Evolutionary conservation across 2,888 invertebrate genomes (phyloP).

Genomic region (Iselma pallidipennis): DNA sequence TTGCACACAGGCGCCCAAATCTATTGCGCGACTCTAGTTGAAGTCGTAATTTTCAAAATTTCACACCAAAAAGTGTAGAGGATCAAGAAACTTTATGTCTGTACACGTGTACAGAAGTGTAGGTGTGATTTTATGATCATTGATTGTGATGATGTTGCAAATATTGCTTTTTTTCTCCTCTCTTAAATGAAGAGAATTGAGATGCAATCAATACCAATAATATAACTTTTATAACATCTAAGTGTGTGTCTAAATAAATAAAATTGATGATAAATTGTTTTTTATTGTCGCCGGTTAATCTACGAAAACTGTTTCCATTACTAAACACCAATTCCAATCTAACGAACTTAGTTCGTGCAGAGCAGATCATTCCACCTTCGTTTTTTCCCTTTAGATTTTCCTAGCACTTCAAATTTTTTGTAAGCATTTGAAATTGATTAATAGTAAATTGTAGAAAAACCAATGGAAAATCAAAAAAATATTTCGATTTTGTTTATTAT

Average conservation of each 20-base stretch:
- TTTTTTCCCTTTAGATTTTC: too few species aligned
- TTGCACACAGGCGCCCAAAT: too few species aligned
- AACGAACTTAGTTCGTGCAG: too few species aligned
- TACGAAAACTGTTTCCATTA: neutral
- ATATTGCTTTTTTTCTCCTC: neutral
- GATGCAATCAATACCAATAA: neutral
- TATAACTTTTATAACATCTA: neutral
- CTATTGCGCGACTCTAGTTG: too few species aligned
- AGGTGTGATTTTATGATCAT: neutral
- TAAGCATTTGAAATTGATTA: neutral
- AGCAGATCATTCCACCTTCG: too few species aligned
- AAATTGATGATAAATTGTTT: neutral
- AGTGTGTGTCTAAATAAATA: neutral
- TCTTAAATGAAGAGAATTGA: neutral
- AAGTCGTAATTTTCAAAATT: neutral
- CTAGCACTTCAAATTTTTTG: too few species aligned
- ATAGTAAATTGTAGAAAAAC: neutral
- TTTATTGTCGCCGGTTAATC: neutral
- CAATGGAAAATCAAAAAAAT: neutral
- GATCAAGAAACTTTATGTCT: too few species aligned
- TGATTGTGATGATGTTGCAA: neutral
- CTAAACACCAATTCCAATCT: too few species aligned
- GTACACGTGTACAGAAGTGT: too few species aligned
- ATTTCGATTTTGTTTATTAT: conserved; percentile 35
- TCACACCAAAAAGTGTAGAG: neutral